These are phyloP conservation scores for Neomorphus geoffroyi DNA, from an alignment of 2,797 vertebrate genomes.

Conservation along the genomic window DNA sequence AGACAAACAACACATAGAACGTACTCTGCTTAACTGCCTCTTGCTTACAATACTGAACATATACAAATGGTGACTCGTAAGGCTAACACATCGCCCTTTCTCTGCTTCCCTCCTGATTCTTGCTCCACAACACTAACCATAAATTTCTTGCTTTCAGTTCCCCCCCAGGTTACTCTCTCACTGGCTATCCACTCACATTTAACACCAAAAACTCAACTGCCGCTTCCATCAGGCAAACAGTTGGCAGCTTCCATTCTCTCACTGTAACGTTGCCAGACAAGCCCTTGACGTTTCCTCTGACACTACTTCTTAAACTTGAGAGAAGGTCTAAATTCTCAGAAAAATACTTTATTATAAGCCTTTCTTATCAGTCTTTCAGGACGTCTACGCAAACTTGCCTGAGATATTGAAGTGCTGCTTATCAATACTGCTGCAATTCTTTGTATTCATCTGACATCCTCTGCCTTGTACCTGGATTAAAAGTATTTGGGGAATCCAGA, in stretches of 20 bases:
- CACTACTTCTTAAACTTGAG: neutral
- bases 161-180: fast-evolving
- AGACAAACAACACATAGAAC: neutral
- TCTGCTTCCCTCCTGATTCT: neutral
- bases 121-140: neutral
- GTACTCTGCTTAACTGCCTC: neutral
- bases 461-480: neutral
- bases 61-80: neutral
- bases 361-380: neutral
- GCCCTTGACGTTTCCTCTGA: neutral
- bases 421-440: neutral
- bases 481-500: neutral
- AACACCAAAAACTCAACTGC: neutral
- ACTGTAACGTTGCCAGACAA: neutral
- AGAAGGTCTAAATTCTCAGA: neutral
- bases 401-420: neutral
- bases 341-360: neutral
- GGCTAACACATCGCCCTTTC: neutral
- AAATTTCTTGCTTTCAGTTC: neutral
- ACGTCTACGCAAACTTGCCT: neutral
- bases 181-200: neutral
- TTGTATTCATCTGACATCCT: neutral
- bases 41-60: neutral
- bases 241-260: neutral
- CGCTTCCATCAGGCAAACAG: neutral